Percentiles rank a stretch among this genome's conserved stretches.
phyloP scores from a whole-genome alignment of 2,113 vertebrate genomes.

The Tautogolabrus adspersus region DNA sequence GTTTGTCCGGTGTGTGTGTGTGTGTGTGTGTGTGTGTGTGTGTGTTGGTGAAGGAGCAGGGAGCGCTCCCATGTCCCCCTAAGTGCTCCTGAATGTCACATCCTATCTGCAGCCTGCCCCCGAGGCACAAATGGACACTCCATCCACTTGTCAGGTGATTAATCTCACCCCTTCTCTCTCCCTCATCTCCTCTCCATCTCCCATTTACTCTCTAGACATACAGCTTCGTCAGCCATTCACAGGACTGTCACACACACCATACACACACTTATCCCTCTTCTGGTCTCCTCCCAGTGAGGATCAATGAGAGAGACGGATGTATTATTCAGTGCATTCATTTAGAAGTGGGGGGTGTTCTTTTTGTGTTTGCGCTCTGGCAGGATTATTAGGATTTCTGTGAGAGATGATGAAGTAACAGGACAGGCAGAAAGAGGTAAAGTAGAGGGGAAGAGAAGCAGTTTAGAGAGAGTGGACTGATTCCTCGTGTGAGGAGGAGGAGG shows the following conservation, averaged over 20 bases:
- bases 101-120: conserved; percentile 76
- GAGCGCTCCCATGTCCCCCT: conserved; percentile 58
- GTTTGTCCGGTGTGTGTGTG: conserved; percentile 4
- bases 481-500: conserved; percentile 13
- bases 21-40: conserved; percentile 3
- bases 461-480: conserved; percentile 19
- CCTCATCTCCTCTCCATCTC: conserved; percentile 65
- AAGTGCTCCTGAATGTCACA: conserved; percentile 79
- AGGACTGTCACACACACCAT: conserved; percentile 27
- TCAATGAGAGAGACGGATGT: conserved; percentile 62
- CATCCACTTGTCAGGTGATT: conserved; percentile 82
- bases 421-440: conserved; percentile 24
- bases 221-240: conserved; percentile 55
- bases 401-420: conserved; percentile 45
- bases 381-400: conserved; percentile 23
- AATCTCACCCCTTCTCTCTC: conserved; percentile 63
- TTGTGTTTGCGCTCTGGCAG: conserved; percentile 39
- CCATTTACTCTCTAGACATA: conserved; percentile 55
- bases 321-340: conserved; percentile 67
- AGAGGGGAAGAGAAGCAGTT: conserved; percentile 17
- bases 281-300: conserved; percentile 49
- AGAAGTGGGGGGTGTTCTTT: conserved; percentile 12
- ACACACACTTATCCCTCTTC: conserved; percentile 34
- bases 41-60: conserved; percentile 21
- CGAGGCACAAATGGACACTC: conserved; percentile 78